A percentile compares a stretch with the other conserved stretches of the same genome.
Conservation (phyloP, 2,888 invertebrate genomes). For the Athripsodes cinereus region DNA sequence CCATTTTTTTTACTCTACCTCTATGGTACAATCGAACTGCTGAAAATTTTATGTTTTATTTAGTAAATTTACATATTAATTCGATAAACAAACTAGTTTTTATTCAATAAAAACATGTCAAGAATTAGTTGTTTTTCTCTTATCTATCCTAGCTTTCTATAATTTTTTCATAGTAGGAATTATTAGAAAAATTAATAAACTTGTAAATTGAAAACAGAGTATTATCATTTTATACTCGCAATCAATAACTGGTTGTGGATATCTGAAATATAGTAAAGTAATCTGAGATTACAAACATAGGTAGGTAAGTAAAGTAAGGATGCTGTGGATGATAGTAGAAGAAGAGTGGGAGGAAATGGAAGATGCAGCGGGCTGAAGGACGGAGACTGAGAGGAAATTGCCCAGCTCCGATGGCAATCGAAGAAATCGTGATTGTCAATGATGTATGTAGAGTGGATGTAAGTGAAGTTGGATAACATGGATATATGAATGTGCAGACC, state of each 20-base stretch:
- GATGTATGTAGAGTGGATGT: background rate
- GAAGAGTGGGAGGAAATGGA: slow-evolving; percentile 31
- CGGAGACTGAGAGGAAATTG: slow-evolving; percentile 35
- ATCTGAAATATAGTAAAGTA: background rate
- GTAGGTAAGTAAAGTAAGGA: background rate
- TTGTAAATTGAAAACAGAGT: too few relatives aligned
- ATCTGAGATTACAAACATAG: background rate
- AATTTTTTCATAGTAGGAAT: background rate
- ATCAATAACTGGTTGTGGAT: background rate
- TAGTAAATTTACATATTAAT: too few relatives aligned
- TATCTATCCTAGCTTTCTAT: too few relatives aligned
- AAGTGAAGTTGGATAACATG: background rate
- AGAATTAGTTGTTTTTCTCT: too few relatives aligned
- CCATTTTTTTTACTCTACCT: too few relatives aligned
- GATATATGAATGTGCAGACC: background rate
- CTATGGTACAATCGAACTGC: too few relatives aligned
- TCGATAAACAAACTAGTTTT: too few relatives aligned
- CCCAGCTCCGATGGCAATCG: slow-evolving; percentile 5
- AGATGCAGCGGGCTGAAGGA: slow-evolving; percentile 33
- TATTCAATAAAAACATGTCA: too few relatives aligned
- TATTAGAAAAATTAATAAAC: background rate
- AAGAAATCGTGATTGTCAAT: slow-evolving; percentile 8
- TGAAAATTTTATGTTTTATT: too few relatives aligned
- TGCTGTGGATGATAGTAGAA: slow-evolving; percentile 31
- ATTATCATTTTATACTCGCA: background rate